Base-by-base conservation (phyloP, 1,140 invertebrate species). In the Gonioctena quinquepunctata region DNA sequence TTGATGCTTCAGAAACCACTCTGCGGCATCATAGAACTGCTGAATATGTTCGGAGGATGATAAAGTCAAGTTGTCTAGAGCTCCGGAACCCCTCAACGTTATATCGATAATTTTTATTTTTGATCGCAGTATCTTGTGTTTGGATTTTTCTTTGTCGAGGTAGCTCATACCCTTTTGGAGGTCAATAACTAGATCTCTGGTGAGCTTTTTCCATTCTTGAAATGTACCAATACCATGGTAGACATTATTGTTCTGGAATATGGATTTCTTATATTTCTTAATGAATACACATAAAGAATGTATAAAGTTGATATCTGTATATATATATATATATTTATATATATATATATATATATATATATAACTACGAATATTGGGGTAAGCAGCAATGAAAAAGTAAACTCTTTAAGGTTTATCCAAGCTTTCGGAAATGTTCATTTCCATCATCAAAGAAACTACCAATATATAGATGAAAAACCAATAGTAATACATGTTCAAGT, bases 1-100 rank as follows among this genome's bases (percentile, higher is more conserved):
- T 85, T 99, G 97, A 86, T 95, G 89, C 19, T 85, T 85, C 2
- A 97, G 90, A 79, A 99, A 92, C 97, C 97, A 99, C 76, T 94
- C 89, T 13, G 96, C 96, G 2, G 96, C 93, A 80, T 94, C 91
- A 77, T 93, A 94, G 86, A 99, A 99, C 82, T 96, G 93, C 60
- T 91, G 89, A 82, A 93, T 88, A 83, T 98, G 95, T 78, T 94
- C 91, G 74, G 89, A 92, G 1, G 91, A 90, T n/a, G 92, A 89
- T 28, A 97, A 81, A 7, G 91, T 94, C 59, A 98, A 82, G 84
- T 96, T 95, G 79, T 94, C 92, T 66, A 94, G 86, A 70, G 89
- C 87, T 2, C 95, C 94, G 68, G 89, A 85, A 49, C 96, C 96
- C 69, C 89, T 88, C 18, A 96, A 83, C 23, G 88, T 87, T 65